A percentile compares a stretch with the other conserved stretches of the same genome.
Evolutionary conservation across 2,113 vertebrate genomes (phyloP).

Genomic region (Mobula birostris): DNA sequence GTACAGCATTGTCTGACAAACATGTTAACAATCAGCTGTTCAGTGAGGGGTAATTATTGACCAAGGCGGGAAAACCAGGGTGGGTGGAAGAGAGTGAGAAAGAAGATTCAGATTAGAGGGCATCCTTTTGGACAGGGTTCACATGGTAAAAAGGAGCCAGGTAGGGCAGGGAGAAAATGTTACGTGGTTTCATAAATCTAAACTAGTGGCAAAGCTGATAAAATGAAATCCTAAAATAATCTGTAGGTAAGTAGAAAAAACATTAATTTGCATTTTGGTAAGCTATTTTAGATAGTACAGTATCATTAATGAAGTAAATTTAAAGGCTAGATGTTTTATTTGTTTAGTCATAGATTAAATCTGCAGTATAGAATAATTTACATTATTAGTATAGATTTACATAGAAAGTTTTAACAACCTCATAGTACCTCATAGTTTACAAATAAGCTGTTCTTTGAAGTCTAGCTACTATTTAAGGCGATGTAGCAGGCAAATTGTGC

Average conservation of each 20-base stretch:
- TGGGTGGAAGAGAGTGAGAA: neutral
- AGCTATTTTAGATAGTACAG: neutral
- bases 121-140: neutral
- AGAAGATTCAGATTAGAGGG: neutral
- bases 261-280: neutral
- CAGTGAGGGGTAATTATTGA: too few relatives aligned
- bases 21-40: too few relatives aligned
- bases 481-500: too few relatives aligned
- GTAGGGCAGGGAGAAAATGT: neutral
- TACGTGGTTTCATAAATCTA: neutral
- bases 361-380: neutral
- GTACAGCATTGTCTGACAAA: too few relatives aligned
- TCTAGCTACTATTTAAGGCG: neutral
- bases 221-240: neutral
- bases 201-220: neutral
- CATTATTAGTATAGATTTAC: neutral
- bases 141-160: neutral
- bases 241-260: neutral
- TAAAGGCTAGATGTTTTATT: neutral
- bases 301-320: neutral
- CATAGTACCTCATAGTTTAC: neutral
- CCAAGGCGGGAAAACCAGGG: neutral
- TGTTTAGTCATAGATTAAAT: neutral
- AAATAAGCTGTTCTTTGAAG: neutral
- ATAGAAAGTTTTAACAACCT: neutral